phyloP scores from a whole-genome alignment of 1,140 invertebrate genomes.

The Oscheius sp. region DNA sequence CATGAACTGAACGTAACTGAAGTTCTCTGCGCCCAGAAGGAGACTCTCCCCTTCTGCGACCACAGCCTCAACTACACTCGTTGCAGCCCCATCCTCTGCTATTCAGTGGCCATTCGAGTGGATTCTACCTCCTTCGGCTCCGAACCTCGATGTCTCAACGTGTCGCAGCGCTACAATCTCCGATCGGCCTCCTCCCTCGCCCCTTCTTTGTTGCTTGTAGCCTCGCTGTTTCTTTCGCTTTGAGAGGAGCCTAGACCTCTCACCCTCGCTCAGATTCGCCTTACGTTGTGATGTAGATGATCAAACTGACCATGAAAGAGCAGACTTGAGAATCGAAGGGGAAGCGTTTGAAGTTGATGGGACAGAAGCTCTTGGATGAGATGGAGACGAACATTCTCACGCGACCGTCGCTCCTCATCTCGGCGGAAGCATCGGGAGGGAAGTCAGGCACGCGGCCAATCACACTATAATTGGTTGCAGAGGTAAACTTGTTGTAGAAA shows the following conservation, averaged over 20 bases:
- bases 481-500: constrained; percentile 32
- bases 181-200: no score
- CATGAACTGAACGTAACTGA: constrained; percentile 8
- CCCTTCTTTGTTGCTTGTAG: no score
- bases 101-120: neutral
- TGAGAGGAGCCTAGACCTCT: no score
- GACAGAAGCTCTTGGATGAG: constrained; percentile 57
- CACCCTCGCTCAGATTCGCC: no score
- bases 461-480: constrained; percentile 37
- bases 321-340: constrained; percentile 58
- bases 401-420: constrained; percentile 48
- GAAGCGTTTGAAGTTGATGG: constrained; percentile 60
- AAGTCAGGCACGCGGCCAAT: constrained; percentile 58
- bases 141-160: constrained; percentile 11
- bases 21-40: constrained; percentile 13
- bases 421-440: constrained; percentile 48
- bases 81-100: constrained; percentile 2
- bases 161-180: constrained; percentile 20
- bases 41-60: neutral
- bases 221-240: no score
- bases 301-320: constrained; percentile 54
- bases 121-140: neutral
- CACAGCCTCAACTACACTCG: neutral
- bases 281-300: no score
- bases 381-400: constrained; percentile 58